These are phyloP conservation scores for Podabrus alpinus DNA, from an alignment of 2,888 invertebrate genomes.

Conservation along the genomic window DNA sequence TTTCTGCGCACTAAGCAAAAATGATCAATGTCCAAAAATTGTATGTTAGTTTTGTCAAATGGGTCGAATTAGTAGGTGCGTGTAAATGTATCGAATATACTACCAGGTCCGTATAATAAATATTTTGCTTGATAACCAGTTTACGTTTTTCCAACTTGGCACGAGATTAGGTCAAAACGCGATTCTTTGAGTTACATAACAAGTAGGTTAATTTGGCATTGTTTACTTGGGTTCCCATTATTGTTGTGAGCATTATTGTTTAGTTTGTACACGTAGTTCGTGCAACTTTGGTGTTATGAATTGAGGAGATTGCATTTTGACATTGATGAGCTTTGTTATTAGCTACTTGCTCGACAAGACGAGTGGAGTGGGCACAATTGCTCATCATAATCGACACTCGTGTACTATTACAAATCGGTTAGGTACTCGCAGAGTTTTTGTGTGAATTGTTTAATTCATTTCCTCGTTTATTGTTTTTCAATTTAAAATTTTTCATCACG, in stretches of 20 bases:
- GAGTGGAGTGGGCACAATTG: neutral
- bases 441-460: neutral
- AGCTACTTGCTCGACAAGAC: neutral
- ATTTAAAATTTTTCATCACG: neutral
- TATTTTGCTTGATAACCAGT: neutral
- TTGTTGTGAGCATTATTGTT: slow-evolving; percentile 6
- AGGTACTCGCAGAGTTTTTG: neutral
- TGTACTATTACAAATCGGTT: slow-evolving; percentile 1
- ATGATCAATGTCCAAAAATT: neutral
- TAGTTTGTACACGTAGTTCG: neutral
- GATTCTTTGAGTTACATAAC: slow-evolving; percentile 12
- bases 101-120: neutral
- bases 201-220: slow-evolving; percentile 18
- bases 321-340: neutral
- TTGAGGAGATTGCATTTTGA: neutral
- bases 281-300: neutral
- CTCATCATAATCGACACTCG: neutral
- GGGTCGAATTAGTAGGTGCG: neutral
- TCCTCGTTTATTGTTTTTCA: neutral
- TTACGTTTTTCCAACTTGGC: neutral
- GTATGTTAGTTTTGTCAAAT: neutral
- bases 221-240: slow-evolving; percentile 12
- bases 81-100: neutral
- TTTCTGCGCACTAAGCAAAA: neutral
- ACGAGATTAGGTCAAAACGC: neutral